Base-by-base conservation (phyloP, 2,797 vertebrate genomes). In the Etheostoma nigrum region DNA sequence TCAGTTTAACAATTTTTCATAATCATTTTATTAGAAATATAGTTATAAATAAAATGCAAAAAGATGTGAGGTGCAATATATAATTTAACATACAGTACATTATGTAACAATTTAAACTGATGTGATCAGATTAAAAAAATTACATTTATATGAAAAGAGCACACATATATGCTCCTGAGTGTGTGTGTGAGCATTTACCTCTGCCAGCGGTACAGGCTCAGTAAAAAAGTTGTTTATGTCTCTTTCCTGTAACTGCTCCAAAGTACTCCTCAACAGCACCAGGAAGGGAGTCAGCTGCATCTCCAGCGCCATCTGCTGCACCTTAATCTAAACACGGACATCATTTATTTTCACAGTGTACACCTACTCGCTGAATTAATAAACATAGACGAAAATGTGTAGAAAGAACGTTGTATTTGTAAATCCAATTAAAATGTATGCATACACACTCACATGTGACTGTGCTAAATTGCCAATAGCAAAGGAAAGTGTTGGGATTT, bases 221-320 rank as follows among this genome's bases (percentile, higher is more conserved):
- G 97, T 97, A 93, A 99, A 99, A 91, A 99, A 99, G 93, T 98
- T 99, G 94, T 96, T 98, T 0, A 96, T 98, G 95, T 99, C 98
- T 93, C 98, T 96, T 84, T 99, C 98, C 92, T 99, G 98, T 87
- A 99, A 94, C 91, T 99, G 97, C 78, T 98, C 98, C 79, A 99
- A 89, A 0, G 98, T 99, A 88, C 96, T 98, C 83, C 98, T 96
- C 87, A 99, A 91, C 66, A 99, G 96, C 83, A 98, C 96, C 87
- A 99, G 95, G 92, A 99, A 98, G 15, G 98, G 98, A 12, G 98
- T 98, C 88, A 99, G 95, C 94, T 99, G 97, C 96, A 99, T 96
- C 95, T 99, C 98, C 87, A 99, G 92, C 40, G 95, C 97, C 91
- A 98, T 94, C 95, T 99, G 98, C 94, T 99, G 98, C 83, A 99